phyloP scores from a whole-genome alignment of 2,888 invertebrate species.

The Oxyscelio sp. region DNA sequence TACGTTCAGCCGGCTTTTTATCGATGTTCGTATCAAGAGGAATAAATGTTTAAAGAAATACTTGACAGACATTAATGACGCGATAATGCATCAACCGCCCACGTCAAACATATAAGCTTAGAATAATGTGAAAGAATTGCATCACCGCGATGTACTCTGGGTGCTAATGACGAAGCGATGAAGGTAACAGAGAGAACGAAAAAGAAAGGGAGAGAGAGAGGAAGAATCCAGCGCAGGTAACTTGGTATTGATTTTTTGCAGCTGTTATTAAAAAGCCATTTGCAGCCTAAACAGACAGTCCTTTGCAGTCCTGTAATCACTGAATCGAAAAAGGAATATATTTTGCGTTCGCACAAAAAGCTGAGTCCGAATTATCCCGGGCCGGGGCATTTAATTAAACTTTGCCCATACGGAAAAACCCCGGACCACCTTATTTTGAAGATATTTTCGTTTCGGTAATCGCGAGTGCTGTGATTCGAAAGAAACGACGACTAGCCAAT shows the following conservation, averaged over 20 bases:
- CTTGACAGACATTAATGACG: slow-evolving; percentile 61
- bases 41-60: slow-evolving; percentile 55
- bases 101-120: slow-evolving; percentile 50
- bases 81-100: slow-evolving; percentile 64
- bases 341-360: background rate
- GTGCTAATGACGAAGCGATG: slow-evolving; percentile 80
- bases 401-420: slow-evolving; percentile 46
- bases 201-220: background rate
- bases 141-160: slow-evolving; percentile 49
- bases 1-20: slow-evolving; percentile 35
- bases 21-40: slow-evolving; percentile 45
- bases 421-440: slow-evolving; percentile 42
- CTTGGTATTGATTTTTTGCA: slow-evolving; percentile 78
- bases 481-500: slow-evolving; percentile 69
- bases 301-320: slow-evolving; percentile 37
- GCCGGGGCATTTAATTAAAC: slow-evolving; percentile 62
- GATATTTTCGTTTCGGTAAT: slow-evolving; percentile 65
- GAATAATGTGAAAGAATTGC: slow-evolving; percentile 67
- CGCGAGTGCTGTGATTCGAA: slow-evolving; percentile 59
- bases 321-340: slow-evolving; percentile 1
- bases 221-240: slow-evolving; percentile 58
- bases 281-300: slow-evolving; percentile 68
- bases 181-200: slow-evolving; percentile 55
- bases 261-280: slow-evolving; percentile 79
- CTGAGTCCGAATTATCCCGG: background rate